Conservation (phyloP, 2,797 vertebrate genomes). For the Pagetopsis macropterus region DNA sequence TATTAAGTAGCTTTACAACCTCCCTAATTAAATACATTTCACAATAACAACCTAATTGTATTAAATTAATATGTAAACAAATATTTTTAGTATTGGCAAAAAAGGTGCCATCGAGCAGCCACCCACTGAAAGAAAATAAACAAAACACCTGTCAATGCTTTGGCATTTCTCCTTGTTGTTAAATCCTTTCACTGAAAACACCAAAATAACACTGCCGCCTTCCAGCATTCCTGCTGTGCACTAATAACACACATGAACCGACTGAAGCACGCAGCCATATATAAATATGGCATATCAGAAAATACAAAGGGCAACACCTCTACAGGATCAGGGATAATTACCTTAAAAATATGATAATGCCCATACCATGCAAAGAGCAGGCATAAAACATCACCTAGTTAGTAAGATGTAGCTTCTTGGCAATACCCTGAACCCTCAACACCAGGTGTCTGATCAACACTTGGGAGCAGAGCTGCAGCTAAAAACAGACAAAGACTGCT, state of each 20-base stretch:
- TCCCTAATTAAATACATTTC: background rate
- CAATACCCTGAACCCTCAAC: constrained; percentile 62
- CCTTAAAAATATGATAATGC: constrained; percentile 22
- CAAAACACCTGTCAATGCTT: constrained; percentile 58
- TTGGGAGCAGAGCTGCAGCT: constrained; percentile 66
- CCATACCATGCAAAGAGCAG: background rate
- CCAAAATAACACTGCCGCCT: constrained; percentile 56
- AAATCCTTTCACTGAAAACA: constrained; percentile 61
- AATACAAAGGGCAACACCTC: constrained; percentile 52
- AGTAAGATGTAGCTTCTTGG: constrained; percentile 21
- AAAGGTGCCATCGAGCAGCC: constrained; percentile 23
- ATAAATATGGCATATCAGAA: constrained; percentile 42
- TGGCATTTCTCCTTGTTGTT: constrained; percentile 53
- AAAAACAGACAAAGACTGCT: constrained; percentile 74
- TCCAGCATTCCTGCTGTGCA: constrained; percentile 58
- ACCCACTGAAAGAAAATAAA: constrained; percentile 52
- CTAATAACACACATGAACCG: constrained; percentile 62
- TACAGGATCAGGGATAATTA: constrained; percentile 37
- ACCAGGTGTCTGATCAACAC: constrained; percentile 63
- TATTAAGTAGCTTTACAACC: constrained; percentile 5
- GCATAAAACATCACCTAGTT: constrained; percentile 5
- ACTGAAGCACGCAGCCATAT: constrained; percentile 31
- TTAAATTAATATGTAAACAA: constrained; percentile 5
- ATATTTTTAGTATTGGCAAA: constrained; percentile 21
- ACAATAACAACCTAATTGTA: constrained; percentile 10